phyloP scores from a whole-genome alignment of 2,113 vertebrate species.

The Proteles cristata region DNA sequence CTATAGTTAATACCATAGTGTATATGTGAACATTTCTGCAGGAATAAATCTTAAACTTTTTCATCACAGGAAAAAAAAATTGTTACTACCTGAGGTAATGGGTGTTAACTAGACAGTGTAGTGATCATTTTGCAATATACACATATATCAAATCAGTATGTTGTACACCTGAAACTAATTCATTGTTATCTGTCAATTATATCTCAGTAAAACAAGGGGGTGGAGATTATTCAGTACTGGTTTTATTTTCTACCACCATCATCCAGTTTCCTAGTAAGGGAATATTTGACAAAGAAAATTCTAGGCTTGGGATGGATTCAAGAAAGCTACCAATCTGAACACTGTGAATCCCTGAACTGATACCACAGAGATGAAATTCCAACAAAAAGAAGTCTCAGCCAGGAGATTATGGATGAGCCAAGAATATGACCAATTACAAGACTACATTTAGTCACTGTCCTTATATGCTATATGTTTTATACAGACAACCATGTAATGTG shows the following conservation, averaged over 20 bases:
- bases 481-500: neutral
- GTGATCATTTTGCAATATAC: neutral
- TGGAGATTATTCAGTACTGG: neutral
- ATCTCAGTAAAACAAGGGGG: neutral
- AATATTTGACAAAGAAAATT: neutral
- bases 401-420: neutral
- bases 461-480: neutral
- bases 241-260: neutral
- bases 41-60: neutral
- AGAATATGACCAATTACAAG: neutral
- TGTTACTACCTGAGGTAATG: neutral
- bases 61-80: neutral
- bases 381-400: neutral
- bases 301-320: neutral
- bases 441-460: neutral
- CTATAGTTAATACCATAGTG: neutral
- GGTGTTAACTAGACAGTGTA: neutral
- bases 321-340: neutral
- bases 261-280: neutral
- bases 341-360: neutral
- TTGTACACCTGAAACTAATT: neutral
- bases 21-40: neutral
- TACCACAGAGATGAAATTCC: neutral
- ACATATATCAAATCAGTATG: neutral
- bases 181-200: neutral